Conservation (phyloP, 1,140 invertebrate species). For the Bombus waltoni region DNA sequence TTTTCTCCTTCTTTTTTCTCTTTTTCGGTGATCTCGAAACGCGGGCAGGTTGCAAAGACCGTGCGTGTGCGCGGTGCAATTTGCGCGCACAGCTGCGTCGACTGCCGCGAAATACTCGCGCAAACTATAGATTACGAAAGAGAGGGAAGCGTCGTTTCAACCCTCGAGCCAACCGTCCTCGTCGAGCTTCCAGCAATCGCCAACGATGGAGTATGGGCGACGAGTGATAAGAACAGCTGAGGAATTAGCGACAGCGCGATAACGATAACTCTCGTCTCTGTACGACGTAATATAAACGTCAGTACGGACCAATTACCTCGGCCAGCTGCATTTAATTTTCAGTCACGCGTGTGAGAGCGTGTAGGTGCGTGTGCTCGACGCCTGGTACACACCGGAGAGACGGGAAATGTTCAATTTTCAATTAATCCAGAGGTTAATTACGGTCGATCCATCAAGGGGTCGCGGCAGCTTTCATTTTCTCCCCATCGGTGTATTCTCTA, state of each 20-base stretch:
- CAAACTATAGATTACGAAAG: constrained; percentile 8
- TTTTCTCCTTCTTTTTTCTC: no score
- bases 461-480: constrained; percentile 27
- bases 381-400: not conserved
- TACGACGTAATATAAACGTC: constrained; percentile 50
- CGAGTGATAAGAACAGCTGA: constrained; percentile 70
- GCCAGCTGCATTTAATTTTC: constrained; percentile 51
- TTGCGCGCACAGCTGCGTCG: not conserved
- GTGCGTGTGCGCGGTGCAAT: not conserved
- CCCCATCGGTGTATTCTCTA: constrained; percentile 23
- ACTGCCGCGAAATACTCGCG: not conserved
- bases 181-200: not conserved
- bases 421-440: constrained; percentile 49
- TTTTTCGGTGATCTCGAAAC: not conserved
- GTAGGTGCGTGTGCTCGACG: not conserved
- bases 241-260: constrained; percentile 71
- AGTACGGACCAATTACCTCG: constrained; percentile 44
- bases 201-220: constrained; percentile 16
- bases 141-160: not conserved
- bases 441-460: constrained; percentile 42
- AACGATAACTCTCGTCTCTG: constrained; percentile 63
- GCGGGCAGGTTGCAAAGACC: not conserved
- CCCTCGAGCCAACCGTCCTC: not conserved
- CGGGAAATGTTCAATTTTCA: constrained; percentile 54
- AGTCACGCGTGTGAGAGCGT: not conserved